Evolutionary conservation across 2,888 invertebrate genomes (phyloP).

Genomic region (Hypolimnas misippus): DNA sequence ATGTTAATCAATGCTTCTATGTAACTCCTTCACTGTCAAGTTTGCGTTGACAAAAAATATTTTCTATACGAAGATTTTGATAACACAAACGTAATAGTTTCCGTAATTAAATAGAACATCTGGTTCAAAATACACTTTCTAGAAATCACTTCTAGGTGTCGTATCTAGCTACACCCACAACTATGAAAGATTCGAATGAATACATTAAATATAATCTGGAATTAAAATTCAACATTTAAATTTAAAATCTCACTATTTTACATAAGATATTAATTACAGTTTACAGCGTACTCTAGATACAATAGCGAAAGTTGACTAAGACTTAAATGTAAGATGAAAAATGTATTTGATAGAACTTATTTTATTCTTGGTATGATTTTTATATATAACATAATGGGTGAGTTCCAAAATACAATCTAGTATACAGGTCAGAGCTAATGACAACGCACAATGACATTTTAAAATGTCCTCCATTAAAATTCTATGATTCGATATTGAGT

Average conservation of each 20-base stretch:
- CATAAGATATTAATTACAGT: constrained; percentile 13
- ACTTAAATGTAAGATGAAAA: constrained; percentile 5
- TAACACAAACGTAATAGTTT: too few relatives aligned
- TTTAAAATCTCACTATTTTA: constrained; percentile 39
- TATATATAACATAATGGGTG: not conserved
- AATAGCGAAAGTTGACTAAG: not conserved
- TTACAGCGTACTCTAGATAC: not conserved
- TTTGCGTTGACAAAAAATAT: too few relatives aligned
- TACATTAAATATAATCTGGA: constrained; percentile 3
- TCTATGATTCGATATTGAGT: too few relatives aligned
- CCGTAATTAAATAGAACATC: too few relatives aligned
- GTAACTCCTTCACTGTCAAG: too few relatives aligned
- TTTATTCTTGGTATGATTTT: not conserved
- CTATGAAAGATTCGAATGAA: not conserved
- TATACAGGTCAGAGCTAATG: too few relatives aligned
- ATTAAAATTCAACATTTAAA: constrained; percentile 10
- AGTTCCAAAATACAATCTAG: too few relatives aligned
- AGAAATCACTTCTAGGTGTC: not conserved
- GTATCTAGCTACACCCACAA: constrained; percentile 2
- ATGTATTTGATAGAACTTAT: constrained; percentile 8
- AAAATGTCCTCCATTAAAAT: too few relatives aligned
- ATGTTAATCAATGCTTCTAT: too few relatives aligned
- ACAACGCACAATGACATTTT: too few relatives aligned
- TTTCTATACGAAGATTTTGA: too few relatives aligned
- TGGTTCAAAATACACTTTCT: too few relatives aligned